Evolutionary conservation across 2,888 invertebrate species (phyloP).

Genomic region (Pollenia griseotomentosa): DNA sequence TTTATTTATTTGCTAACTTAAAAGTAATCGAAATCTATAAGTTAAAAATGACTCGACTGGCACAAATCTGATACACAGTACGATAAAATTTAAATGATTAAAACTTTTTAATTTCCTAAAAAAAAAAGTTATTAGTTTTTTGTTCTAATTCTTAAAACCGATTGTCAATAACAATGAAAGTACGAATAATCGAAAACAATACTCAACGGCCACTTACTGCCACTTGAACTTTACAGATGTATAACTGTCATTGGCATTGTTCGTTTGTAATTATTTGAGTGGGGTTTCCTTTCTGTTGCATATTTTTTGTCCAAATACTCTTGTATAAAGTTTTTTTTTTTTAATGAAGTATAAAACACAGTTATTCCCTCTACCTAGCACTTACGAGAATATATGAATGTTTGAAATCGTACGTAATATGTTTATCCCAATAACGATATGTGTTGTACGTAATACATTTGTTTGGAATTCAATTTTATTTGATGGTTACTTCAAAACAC

Average conservation of each 20-base stretch:
- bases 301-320: constrained; percentile 18
- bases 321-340: constrained; percentile 20
- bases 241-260: constrained; percentile 71
- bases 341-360: constrained; percentile 52
- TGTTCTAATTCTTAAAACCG: not conserved
- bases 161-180: constrained; percentile 16
- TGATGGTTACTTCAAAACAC: constrained; percentile 61
- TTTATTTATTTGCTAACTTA: too few relatives aligned
- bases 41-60: too few relatives aligned
- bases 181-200: constrained; percentile 57
- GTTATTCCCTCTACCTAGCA: constrained; percentile 57
- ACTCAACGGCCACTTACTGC: constrained; percentile 63
- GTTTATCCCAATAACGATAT: constrained; percentile 7
- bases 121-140: too few relatives aligned
- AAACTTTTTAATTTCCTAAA: too few relatives aligned
- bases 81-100: too few relatives aligned
- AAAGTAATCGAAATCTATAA: too few relatives aligned
- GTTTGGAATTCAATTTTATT: constrained; percentile 61
- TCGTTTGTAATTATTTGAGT: constrained; percentile 58
- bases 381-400: constrained; percentile 16
- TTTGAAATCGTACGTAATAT: not conserved
- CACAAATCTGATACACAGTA: too few relatives aligned
- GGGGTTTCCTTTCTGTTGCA: constrained; percentile 34
- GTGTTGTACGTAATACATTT: constrained; percentile 10
- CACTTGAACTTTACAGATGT: constrained; percentile 70